Evolutionary conservation across 1,140 invertebrate genomes (phyloP).

Genomic region (Drosophila mojavensis): DNA sequence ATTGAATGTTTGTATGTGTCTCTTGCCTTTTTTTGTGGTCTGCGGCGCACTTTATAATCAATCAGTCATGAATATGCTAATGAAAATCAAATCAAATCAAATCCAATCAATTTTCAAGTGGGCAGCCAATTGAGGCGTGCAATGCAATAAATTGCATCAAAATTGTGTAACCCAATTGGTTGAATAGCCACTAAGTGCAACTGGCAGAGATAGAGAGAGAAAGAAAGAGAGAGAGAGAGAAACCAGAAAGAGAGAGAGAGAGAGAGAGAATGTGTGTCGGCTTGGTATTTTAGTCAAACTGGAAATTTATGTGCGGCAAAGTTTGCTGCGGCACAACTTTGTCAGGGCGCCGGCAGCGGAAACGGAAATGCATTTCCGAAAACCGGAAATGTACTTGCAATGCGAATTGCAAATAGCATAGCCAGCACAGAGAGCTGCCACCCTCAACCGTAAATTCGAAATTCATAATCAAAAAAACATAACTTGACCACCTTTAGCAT

Average conservation of each 20-base stretch:
- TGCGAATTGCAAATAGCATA: constrained; percentile 69
- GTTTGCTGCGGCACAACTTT: constrained; percentile 30
- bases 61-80: constrained; percentile 70
- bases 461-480: constrained; percentile 14
- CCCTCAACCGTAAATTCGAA: neutral
- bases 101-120: constrained; percentile 67
- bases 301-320: constrained; percentile 63
- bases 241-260: neutral
- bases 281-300: constrained; percentile 64
- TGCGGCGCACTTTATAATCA: constrained; percentile 37
- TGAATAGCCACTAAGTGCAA: constrained; percentile 77
- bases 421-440: constrained; percentile 2
- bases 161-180: constrained; percentile 77
- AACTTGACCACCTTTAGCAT: constrained; percentile 12
- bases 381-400: constrained; percentile 74
- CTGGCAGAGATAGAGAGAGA: constrained; percentile 39
- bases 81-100: constrained; percentile 73
- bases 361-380: constrained; percentile 77
- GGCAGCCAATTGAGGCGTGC: constrained; percentile 46
- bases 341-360: constrained; percentile 43
- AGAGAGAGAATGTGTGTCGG: constrained; percentile 13
- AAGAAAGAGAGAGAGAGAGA: neutral
- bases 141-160: constrained; percentile 72
- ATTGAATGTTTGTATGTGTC: neutral
- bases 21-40: neutral